Base-by-base conservation (phyloP, 2,797 vertebrate genomes). In the Falco rusticolus region DNA sequence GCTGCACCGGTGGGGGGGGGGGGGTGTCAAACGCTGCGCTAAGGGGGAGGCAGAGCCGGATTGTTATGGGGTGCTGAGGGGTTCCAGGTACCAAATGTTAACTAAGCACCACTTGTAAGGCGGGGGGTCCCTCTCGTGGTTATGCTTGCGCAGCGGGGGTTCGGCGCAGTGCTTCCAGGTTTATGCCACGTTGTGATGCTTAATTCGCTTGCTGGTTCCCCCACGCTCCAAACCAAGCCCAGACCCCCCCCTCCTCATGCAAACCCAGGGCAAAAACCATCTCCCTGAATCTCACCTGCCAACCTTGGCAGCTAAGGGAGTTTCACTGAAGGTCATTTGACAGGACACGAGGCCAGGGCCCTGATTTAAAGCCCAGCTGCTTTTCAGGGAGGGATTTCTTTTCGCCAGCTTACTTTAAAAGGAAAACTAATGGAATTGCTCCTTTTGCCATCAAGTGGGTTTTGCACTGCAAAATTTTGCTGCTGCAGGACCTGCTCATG, bases 51-150 rank as follows among this genome's bases (percentile, higher is more conserved):
- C 16, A 85, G 50, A 3, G 2, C 6, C 31, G 1, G 0, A 10
- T 26, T 43, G 37, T 11, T 5, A 7, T 0, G 28, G 47, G 39
- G 3, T 14, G 2, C 5, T 6, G 53, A 8, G 19, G 19, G 13
- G 0, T 45, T 57, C 29, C 48, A 10, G 45, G 54, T 20, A 9
- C 16, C n/a, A 56, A 65, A 39, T 0, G 2, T 13, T 6, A 6
- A 60, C n/a, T 5, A 11, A 6, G 0, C 31, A 2, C 4, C 33
- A 82, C 86, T 82, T 39, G 2, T 45, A 15, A 64, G 89, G 75
- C 93, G 76, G 66, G 80, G 28, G 78, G 4, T 89, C 75, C 92
- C 96, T 95, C 93, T 90, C 9, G 84, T 87, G 93, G 94, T 61
- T 59, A 57, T 4, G 20, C 29, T 13, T 3, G 0, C 0, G 34